Conservation (phyloP, 2,797 vertebrate genomes). For the Esox lucius region DNA sequence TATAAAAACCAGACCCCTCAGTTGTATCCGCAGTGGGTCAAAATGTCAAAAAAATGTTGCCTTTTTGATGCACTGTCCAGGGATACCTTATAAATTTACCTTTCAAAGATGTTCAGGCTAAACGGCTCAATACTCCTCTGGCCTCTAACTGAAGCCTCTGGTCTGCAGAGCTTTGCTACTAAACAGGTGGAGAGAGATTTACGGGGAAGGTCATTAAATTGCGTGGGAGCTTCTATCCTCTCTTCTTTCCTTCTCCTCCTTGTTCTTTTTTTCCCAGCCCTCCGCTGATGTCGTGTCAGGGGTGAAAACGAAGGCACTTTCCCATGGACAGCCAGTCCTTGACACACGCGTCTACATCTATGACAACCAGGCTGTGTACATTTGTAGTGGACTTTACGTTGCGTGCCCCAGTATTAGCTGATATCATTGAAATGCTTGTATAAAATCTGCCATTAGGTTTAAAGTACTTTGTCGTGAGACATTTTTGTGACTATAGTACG, state of each 20-base stretch:
- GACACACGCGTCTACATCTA: background rate
- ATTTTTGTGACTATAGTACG: too few species aligned
- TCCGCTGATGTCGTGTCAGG: background rate
- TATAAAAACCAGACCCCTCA: background rate
- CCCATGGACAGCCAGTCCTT: background rate
- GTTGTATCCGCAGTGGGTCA: background rate
- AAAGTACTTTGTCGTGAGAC: too few species aligned
- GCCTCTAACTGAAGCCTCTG: too few species aligned
- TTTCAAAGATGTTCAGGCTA: background rate
- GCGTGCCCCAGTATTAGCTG: too few species aligned
- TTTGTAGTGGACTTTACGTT: too few species aligned
- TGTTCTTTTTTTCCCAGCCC: background rate
- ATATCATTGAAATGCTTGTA: too few species aligned
- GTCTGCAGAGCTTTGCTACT: background rate
- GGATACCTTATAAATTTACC: background rate
- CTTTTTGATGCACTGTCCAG: background rate
- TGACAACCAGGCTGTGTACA: background rate
- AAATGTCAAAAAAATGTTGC: background rate
- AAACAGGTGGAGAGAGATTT: background rate
- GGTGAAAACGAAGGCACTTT: background rate
- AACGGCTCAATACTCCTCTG: background rate
- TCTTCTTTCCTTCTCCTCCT: background rate
- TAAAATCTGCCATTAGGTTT: too few species aligned
- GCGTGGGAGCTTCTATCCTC: background rate
- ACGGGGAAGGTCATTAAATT: background rate